Base-by-base conservation (phyloP, 2,113 vertebrate species). In the Ochotona princeps region DNA sequence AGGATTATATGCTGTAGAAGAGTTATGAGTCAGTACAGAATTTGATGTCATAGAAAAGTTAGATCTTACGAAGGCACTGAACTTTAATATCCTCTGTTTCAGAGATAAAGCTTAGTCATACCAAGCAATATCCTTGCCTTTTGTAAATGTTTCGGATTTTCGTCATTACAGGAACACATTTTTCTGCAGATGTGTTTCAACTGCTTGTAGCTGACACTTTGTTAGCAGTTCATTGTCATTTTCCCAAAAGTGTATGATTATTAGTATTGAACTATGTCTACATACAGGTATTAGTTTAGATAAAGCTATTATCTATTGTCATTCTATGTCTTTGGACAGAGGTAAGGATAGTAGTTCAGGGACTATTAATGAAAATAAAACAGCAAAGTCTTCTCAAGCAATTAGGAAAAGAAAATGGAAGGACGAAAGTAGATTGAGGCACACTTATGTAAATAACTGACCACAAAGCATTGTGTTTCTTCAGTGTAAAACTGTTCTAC, bases 51-150 rank as follows among this genome's bases (percentile, higher is more conserved):
- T 90, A 95, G 47, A 89, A 78, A 18, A 87, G 44, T 89, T 95
- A 23, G 92, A 25, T 94, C 87, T 91, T 95, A 65, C 83, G 79
- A 89, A 76, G 30, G 79, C 86, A 35, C 85, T 92, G 69, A 90
- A 69, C 66, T 92, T 92, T 92, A 2, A 32, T 92, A 32, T 83
- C 70, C 70, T 83, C 32, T 89, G 7, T 82, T 92, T 92, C n/a
- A 92, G 79, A 94, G 75, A 93, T 75, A 65, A 96, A 87, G 51
- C 87, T 95, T 93, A 93, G 81, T 92, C 63, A 89, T 81, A 76
- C 80, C 26, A 54, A 95, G 54, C 90, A 95, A 94, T 95, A 86
- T 75, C 67, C 87, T 94, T 90, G 93, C 67, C 21, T 89, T 96
- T 90, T 95, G 54, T 94, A 83, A 93, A 35, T 25, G 54, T 83